phyloP scores from a whole-genome alignment of 2,888 invertebrate species.

The Sericinus montela region DNA sequence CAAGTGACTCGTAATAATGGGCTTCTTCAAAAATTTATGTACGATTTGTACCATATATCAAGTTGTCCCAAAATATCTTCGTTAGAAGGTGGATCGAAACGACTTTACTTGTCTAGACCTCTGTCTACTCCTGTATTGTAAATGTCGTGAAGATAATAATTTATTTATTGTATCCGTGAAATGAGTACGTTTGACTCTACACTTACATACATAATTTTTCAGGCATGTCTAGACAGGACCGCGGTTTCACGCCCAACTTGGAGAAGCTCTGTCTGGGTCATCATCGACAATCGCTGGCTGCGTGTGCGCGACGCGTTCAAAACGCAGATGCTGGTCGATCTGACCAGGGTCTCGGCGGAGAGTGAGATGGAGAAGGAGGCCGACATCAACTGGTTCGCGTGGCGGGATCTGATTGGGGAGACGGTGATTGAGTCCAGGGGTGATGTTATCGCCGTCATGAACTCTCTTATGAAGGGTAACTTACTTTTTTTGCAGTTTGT shows the following conservation, averaged over 20 bases:
- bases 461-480: slow-evolving; percentile 68
- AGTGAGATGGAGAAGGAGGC: slow-evolving; percentile 74
- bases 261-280: slow-evolving; percentile 83
- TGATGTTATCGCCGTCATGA: slow-evolving; percentile 70
- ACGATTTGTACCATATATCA: no score
- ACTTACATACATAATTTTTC: no score
- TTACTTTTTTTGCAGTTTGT: background rate
- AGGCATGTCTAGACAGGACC: slow-evolving; percentile 87
- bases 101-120: no score
- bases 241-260: slow-evolving; percentile 86
- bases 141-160: no score
- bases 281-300: slow-evolving; percentile 73
- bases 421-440: slow-evolving; percentile 65
- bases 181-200: no score
- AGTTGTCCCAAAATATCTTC: no score
- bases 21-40: no score
- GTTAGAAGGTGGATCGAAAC: no score
- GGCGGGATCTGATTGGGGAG: slow-evolving; percentile 83
- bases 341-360: slow-evolving; percentile 63
- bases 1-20: no score
- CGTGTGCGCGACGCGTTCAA: slow-evolving; percentile 58
- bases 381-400: slow-evolving; percentile 85
- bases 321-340: slow-evolving; percentile 56
- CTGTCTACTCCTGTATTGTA: no score
- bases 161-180: no score